A percentile compares a stretch with the other conserved stretches of the same genome.
Conservation (phyloP, 1,140 invertebrate species). For the Trichogramma pretiosum region DNA sequence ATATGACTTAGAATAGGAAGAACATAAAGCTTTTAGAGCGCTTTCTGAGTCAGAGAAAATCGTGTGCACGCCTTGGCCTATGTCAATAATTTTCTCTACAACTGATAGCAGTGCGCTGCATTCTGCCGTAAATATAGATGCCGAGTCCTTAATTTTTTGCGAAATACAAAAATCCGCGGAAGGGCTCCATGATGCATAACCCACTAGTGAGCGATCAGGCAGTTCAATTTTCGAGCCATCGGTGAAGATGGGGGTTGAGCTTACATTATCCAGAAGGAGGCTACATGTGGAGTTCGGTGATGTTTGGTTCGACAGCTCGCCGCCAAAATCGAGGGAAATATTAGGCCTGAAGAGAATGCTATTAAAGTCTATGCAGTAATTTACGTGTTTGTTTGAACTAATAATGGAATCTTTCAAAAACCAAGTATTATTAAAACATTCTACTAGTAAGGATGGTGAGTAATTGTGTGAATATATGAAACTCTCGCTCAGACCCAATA, state of each 20-base stretch:
- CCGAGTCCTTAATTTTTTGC: not conserved
- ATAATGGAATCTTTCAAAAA: not conserved
- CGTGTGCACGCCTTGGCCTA: not conserved
- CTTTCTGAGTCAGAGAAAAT: slow-evolving; percentile 11
- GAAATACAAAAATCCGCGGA: not conserved
- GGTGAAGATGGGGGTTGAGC: not conserved
- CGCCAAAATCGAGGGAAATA: not conserved
- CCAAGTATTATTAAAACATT: not conserved
- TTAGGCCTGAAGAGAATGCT: not conserved
- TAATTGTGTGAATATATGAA: not conserved
- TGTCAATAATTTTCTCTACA: not conserved
- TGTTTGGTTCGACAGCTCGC: not conserved
- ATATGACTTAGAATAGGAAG: not conserved
- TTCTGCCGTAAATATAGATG: not conserved
- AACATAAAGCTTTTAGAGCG: not conserved
- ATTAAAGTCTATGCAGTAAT: not conserved
- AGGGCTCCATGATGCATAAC: not conserved
- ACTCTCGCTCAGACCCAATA: not conserved
- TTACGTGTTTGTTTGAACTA: not conserved
- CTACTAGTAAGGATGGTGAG: not conserved
- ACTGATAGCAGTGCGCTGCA: not conserved
- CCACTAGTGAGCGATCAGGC: not conserved
- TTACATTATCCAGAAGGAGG: not conserved
- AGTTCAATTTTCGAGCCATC: not conserved
- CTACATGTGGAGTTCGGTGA: not conserved